Base-by-base conservation (phyloP, 2,797 vertebrate genomes). In the Catharus ustulatus region DNA sequence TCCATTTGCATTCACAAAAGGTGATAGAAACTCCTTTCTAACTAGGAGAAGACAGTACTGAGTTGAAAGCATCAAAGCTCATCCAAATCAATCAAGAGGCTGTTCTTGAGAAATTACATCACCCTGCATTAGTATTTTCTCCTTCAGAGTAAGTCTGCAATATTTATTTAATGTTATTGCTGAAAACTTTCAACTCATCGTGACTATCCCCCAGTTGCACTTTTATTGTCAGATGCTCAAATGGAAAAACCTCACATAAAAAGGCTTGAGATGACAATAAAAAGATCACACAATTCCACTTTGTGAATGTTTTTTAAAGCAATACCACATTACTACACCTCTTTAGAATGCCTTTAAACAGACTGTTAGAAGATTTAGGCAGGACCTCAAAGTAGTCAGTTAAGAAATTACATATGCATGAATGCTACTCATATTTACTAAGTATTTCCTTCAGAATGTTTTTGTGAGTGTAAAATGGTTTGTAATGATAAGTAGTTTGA, bases 401-500 rank as follows among this genome's bases (percentile, higher is more conserved):
- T 87, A 87, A 48, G 38, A 92, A 91, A 75, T 78, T 66, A 73
- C 3, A 63, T 49, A 63, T 57, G 59, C 34, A 92, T 52, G 63
- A 94, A 92, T 52, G 63, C 74, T 87, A 43, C 63, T 90, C 81
- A 29, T 68, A 48, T 61, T 87, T 87, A 83, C 54, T 66, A 89
- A 21, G 1, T 69, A 68, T 92, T 97, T 95, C 71, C 80, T 75
- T 75, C 80, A 90, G 77, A 87, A 84, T 46, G n/a, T 15, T 73
- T 95, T 79, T 92, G 42, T 63, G 84, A 89, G 36, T 26, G 57
- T 78, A 40, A 62, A 88, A 87, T 66, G 64, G 73, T 94, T 84
- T 84, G 32, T 76, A 85, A 92, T 85, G 86, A 24, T 89, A 95
- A 97, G 86, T 20, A 57, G 86, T 61, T 78, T 89, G 92, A 94